Percentiles rank a stretch among this genome's conserved stretches.
Conservation (phyloP, 1,140 invertebrate genomes). For the Muscidifurax raptorellus region DNA sequence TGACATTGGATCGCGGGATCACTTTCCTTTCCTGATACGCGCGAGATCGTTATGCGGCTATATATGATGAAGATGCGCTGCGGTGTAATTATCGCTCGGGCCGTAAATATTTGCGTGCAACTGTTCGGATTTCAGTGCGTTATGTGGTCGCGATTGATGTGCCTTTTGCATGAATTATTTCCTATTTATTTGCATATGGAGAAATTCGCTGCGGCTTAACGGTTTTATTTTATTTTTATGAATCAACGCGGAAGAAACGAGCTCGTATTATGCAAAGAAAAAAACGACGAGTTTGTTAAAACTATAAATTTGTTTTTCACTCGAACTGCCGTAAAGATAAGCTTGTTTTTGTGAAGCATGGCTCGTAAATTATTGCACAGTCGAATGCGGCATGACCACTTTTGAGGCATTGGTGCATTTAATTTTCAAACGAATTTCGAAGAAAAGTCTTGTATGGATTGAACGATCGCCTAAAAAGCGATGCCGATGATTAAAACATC, state of each 20-base stretch:
- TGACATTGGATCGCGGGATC: conserved; percentile 54
- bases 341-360: too few relatives aligned
- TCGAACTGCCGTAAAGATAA: too few relatives aligned
- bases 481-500: too few relatives aligned
- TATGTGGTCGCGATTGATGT: background rate
- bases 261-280: too few relatives aligned
- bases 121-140: background rate
- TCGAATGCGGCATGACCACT: too few relatives aligned
- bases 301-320: too few relatives aligned
- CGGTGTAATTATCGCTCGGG: background rate
- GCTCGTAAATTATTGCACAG: too few relatives aligned
- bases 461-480: too few relatives aligned
- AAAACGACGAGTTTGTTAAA: too few relatives aligned
- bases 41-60: conserved; percentile 29
- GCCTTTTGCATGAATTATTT: conserved; percentile 2
- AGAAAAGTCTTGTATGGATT: background rate
- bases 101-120: background rate
- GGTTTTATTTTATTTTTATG: background rate
- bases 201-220: background rate
- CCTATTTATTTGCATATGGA: background rate
- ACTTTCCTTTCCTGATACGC: conserved; percentile 63
- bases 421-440: background rate
- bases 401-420: too few relatives aligned
- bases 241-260: too few relatives aligned
- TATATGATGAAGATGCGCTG: background rate